Evolutionary conservation across 2,888 invertebrate species (phyloP).

Genomic region (Aphidoletes aphidimyza): DNA sequence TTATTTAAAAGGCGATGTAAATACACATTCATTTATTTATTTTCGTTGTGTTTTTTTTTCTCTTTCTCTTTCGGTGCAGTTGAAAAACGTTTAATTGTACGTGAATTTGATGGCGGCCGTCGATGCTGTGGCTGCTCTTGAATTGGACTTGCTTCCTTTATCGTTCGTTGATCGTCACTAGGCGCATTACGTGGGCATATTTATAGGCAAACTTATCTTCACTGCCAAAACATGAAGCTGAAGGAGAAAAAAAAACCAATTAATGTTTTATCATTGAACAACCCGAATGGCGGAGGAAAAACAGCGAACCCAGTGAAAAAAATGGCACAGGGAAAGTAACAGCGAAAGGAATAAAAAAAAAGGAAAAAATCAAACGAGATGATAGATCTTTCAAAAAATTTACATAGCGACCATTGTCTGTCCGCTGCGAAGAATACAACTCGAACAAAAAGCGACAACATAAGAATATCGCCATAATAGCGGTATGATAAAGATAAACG

Average conservation of each 20-base stretch:
- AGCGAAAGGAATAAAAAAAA: neutral
- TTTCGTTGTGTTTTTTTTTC: neutral
- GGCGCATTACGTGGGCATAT: slow-evolving; percentile 35
- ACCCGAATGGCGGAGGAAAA: slow-evolving; percentile 24
- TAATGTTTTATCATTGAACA: slow-evolving; percentile 51
- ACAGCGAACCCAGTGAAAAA: neutral
- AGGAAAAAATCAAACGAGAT: slow-evolving; percentile 45
- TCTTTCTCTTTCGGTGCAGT: neutral
- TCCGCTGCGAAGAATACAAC: neutral
- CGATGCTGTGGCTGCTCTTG: neutral
- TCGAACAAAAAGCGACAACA: neutral
- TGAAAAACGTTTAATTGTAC: slow-evolving; percentile 43
- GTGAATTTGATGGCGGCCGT: slow-evolving; percentile 36
- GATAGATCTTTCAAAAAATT: slow-evolving; percentile 38
- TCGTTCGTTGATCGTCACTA: slow-evolving; percentile 30
- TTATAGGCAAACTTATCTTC: slow-evolving; percentile 46
- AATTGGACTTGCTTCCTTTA: slow-evolving; percentile 12
- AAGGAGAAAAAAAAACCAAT: slow-evolving; percentile 30
- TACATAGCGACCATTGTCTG: slow-evolving; percentile 49
- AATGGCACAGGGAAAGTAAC: slow-evolving; percentile 18
- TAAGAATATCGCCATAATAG: slow-evolving; percentile 43
- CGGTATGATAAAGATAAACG: slow-evolving; percentile 49
- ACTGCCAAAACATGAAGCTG: neutral
- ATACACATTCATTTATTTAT: slow-evolving; percentile 49
- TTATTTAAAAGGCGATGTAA: slow-evolving; percentile 47